Evolutionary conservation across 2,888 invertebrate genomes (phyloP).

Genomic region (Troglohyphantes excavatus): DNA sequence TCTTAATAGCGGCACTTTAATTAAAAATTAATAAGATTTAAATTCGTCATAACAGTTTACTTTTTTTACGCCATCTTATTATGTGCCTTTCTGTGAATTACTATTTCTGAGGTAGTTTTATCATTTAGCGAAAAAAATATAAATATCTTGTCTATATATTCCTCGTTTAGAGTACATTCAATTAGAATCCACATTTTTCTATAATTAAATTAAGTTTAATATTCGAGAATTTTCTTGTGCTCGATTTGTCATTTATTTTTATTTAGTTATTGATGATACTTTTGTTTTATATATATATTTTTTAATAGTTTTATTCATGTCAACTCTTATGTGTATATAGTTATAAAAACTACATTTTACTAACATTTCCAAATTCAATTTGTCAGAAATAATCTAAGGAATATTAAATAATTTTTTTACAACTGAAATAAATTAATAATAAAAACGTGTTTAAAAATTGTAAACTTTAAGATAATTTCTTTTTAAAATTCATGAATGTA

Average conservation of each 20-base stretch:
- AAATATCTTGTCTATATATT: not conserved
- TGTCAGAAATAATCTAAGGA: too few relatives aligned
- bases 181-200: constrained; percentile 30
- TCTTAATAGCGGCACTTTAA: constrained; percentile 45
- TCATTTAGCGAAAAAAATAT: constrained; percentile 1
- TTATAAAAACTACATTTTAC: too few relatives aligned
- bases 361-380: too few relatives aligned
- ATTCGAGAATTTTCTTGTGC: constrained; percentile 4
- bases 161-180: not conserved
- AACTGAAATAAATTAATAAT: too few relatives aligned
- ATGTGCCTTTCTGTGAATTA: not conserved
- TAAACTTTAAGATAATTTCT: too few relatives aligned
- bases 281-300: not conserved
- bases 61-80: constrained; percentile 17
- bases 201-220: constrained; percentile 35
- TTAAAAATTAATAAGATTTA: constrained; percentile 58
- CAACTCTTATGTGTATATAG: too few relatives aligned
- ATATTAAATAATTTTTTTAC: too few relatives aligned
- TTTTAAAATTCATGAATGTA: too few relatives aligned
- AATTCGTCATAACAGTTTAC: constrained; percentile 21
- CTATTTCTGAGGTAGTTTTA: not conserved
- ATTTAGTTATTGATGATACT: not conserved
- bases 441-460: too few relatives aligned
- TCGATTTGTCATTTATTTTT: not conserved
- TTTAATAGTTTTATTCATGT: too few relatives aligned